phyloP scores from a whole-genome alignment of 2,797 vertebrate genomes.

The Clarias fuscus region DNA sequence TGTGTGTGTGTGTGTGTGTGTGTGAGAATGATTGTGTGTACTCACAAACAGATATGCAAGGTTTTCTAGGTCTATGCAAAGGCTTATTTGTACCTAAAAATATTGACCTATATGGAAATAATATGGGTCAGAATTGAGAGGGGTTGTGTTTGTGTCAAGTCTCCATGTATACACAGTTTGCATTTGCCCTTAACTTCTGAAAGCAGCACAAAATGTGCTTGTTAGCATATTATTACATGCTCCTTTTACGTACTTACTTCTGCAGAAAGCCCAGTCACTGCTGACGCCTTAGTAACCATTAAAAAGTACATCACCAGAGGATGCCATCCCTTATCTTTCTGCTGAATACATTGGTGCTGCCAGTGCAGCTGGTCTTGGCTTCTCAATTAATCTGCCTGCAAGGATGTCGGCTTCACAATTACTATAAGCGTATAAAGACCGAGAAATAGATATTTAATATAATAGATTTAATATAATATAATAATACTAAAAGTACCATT shows the following conservation, averaged over 20 bases:
- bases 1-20: slow-evolving; percentile 62
- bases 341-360: slow-evolving; percentile 78
- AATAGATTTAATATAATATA: too few species aligned
- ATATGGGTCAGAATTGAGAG: slow-evolving; percentile 25
- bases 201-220: slow-evolving; percentile 5
- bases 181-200: slow-evolving; percentile 2
- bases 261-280: slow-evolving; percentile 74
- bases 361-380: slow-evolving; percentile 79
- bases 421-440: slow-evolving; percentile 53
- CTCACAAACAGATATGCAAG: slow-evolving; percentile 35
- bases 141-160: slow-evolving; percentile 14
- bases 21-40: slow-evolving; percentile 43
- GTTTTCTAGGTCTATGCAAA: slow-evolving; percentile 20
- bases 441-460: neutral
- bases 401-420: slow-evolving; percentile 54
- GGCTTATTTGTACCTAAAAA: slow-evolving; percentile 35
- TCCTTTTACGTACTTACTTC: neutral
- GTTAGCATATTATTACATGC: slow-evolving; percentile 25
- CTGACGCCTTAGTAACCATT: slow-evolving; percentile 81
- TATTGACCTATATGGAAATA: slow-evolving; percentile 26
- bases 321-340: slow-evolving; percentile 64
- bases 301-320: slow-evolving; percentile 71
- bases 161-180: neutral
- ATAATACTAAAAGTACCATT: too few species aligned
- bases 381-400: slow-evolving; percentile 80